Conservation (phyloP, 2,113 vertebrate genomes). For the Crotophaga sulcirostris region DNA sequence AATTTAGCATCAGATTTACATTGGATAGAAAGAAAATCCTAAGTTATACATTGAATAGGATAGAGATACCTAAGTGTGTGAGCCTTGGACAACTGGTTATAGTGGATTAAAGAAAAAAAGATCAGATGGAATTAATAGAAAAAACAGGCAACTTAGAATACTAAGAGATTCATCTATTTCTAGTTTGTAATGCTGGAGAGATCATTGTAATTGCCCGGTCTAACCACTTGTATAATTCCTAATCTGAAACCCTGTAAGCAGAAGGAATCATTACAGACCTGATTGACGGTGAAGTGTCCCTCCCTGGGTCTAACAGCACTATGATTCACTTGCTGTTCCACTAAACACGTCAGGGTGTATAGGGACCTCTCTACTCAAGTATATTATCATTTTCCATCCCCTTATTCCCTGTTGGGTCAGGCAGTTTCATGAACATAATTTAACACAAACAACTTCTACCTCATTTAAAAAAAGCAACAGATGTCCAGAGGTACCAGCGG, state of each 20-base stretch:
- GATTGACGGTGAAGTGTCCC: not conserved
- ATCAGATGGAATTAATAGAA: not conserved
- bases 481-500: not conserved
- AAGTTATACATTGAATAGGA: not conserved
- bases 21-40: not conserved
- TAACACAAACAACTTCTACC: not conserved
- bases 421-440: not conserved
- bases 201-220: not conserved
- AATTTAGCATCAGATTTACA: not conserved
- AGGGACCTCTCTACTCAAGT: not conserved
- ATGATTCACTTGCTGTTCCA: not conserved
- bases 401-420: not conserved
- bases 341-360: not conserved
- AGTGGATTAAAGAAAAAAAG: not conserved
- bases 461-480: not conserved
- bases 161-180: not conserved
- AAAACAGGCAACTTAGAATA: not conserved
- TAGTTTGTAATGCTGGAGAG: not conserved
- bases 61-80: not conserved
- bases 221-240: not conserved
- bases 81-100: not conserved
- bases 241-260: not conserved
- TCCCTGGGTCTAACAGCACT: not conserved
- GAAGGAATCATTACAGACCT: not conserved
- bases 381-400: not conserved